Evolutionary conservation across 2,113 vertebrate species (phyloP).

Genomic region (Ceyx melanurus): DNA sequence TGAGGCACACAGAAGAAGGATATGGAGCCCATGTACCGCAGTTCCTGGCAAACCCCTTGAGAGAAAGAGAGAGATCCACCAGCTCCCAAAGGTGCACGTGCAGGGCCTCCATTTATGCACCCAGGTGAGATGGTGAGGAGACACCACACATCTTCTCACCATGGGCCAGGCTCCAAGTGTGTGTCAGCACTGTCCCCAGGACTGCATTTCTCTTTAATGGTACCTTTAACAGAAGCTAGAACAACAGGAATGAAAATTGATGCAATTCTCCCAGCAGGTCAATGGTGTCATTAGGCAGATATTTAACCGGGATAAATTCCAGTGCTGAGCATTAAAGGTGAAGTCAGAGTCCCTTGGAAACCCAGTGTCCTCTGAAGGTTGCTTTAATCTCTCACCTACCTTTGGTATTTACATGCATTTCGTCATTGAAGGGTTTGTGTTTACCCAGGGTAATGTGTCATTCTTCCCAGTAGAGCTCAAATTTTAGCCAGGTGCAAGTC

Average conservation of each 20-base stretch:
- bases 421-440: neutral
- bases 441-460: neutral
- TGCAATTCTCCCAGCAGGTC: neutral
- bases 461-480: neutral
- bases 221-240: neutral
- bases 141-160: neutral
- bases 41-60: neutral
- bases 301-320: slow-evolving; percentile 9
- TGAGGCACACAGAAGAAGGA: neutral
- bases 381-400: neutral
- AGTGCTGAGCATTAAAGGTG: neutral
- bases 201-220: neutral
- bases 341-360: neutral
- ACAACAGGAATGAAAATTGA: neutral
- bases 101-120: neutral
- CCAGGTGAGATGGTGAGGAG: neutral
- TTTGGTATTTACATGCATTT: slow-evolving; percentile 3
- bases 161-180: neutral
- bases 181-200: neutral
- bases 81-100: neutral
- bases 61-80: neutral
- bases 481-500: neutral
- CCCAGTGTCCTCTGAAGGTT: neutral
- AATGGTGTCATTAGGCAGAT: slow-evolving; percentile 8
- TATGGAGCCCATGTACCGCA: neutral